Percentiles rank a stretch among this genome's conserved stretches.
Conservation (phyloP, 2,888 invertebrate species). For the Argyresthia albistria region DNA sequence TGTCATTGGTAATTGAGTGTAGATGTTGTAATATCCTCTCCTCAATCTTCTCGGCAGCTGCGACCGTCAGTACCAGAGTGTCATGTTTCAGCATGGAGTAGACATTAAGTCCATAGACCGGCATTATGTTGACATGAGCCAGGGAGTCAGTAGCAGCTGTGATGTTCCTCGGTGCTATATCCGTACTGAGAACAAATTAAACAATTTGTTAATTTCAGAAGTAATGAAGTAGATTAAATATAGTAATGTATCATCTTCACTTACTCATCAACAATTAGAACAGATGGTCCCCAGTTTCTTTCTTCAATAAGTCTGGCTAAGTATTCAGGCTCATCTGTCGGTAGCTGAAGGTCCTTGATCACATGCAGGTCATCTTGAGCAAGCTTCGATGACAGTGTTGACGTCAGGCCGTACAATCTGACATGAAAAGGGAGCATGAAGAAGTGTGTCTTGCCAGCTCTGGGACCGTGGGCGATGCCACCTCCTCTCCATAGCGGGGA, state of each 20-base stretch:
- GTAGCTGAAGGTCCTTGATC: constrained; percentile 88
- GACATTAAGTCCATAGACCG: constrained; percentile 95
- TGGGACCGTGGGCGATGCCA: constrained; percentile 90
- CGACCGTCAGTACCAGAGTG: constrained; percentile 88
- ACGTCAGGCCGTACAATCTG: constrained; percentile 85
- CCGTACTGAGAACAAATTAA: constrained; percentile 74
- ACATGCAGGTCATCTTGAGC: constrained; percentile 97
- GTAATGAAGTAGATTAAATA: too few relatives aligned
- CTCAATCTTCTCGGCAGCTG: constrained; percentile 89
- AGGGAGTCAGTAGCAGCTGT: constrained; percentile 83
- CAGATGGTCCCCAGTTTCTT: constrained; percentile 96
- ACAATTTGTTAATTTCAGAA: too few relatives aligned
- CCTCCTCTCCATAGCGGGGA: constrained; percentile 91
- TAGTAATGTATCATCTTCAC: constrained; percentile 36
- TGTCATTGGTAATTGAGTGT: constrained; percentile 68
- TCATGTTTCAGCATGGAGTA: constrained; percentile 97
- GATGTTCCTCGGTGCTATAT: constrained; percentile 91
- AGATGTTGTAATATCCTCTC: constrained; percentile 80
- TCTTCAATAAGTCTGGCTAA: constrained; percentile 84
- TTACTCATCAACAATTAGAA: constrained; percentile 93
- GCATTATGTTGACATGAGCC: constrained; percentile 94
- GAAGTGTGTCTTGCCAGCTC: constrained; percentile 91
- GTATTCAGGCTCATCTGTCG: constrained; percentile 84
- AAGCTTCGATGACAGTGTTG: constrained; percentile 90
- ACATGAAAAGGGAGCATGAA: constrained; percentile 91